Base-by-base conservation (phyloP, 2,113 vertebrate species). In the Scolopax mira region DNA sequence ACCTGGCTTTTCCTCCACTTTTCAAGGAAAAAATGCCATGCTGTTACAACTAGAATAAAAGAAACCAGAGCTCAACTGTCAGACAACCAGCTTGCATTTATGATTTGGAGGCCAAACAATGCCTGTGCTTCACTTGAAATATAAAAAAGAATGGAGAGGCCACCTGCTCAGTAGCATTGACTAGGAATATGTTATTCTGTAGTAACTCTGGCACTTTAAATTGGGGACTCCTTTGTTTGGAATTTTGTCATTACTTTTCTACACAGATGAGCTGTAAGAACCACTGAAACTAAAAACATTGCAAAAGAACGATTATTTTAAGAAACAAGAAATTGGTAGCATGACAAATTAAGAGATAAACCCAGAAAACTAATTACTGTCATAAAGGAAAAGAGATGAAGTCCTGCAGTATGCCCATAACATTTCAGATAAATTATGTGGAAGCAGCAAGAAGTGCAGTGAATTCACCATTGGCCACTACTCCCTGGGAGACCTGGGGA, bases 331-430 rank as follows among this genome's bases (percentile, higher is more conserved):
- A 94, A 93, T 66, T 77, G 74, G 62, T 69, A 88, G 49, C 37
- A 33, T 35, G 71, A 82, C 49, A 94, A 92, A 93, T 93, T 44
- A 85, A 67, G 64, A 92, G 31, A 95, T 72, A 94, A 89, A 69
- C 42, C 28, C 42, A 75, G 70, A 91, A 62, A 93, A 79, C 23
- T 42, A 88, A 94, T 91, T 85, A 94, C 22, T 44, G 8, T 54
- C 49, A 25, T 78, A 70, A 88, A 88, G n/a, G 18, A 55, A 54
- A 90, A 65, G 78, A 83, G 41, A 93, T 49, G 2, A 79, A 92
- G 58, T 73, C 30, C 77, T 83, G n/a, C 51, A 88, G 8, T 18
- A 70, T 2, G 25, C 16, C 79, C 41, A 9, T 49, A 70, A 73
- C 19, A 52, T 73, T 91, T 79, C 79, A 62, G 46, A 12, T 75